Base-by-base conservation (phyloP, 2,888 invertebrate species). In the Agrochola lychnidis region DNA sequence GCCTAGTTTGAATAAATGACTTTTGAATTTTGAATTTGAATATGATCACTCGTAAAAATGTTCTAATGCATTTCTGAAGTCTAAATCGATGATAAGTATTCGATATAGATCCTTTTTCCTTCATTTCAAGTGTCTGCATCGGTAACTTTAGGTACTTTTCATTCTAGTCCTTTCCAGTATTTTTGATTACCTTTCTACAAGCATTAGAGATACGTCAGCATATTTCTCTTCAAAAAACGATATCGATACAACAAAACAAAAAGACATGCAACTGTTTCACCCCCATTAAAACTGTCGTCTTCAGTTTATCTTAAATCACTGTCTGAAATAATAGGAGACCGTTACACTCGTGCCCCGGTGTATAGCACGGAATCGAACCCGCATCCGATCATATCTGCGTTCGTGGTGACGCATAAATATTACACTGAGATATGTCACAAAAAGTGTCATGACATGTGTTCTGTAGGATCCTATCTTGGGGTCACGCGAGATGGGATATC, bases 351-450 rank as follows among this genome's bases (percentile, higher is more conserved):
- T 86, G 85, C 88, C 87, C 81, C 85, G 71, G 81, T 84, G 84
- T 80, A 88, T 75, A 83, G 87, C 85, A 85, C 87, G 88, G 92
- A 91, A 91, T 93, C 91, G 84, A 93, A 93, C 96, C 96, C 96
- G 96, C 95, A 96, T 95, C 85, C 83, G 96, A 96, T 96, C 91
- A 88, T 96, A 96, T 96, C 95, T 84, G 70, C 69, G 90, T 91
- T 91, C 96, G 96, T 96, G 96, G 92, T 92, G 88, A 87, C 93
- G 95, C 96, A 96, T 96, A 93, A 92, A 91, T 90, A 89, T 91
- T 88, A 88, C 87, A 89, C 88, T 10, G 64, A 80, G 76, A 80
- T 78, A 76, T 74, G 87, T 86, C 84, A 91, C 86, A 89, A 89
- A 88, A 90, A 90, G 76, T 84, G 82, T 77, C 86, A 75, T 70